Conservation (phyloP, 2,888 invertebrate genomes). For the Keiferia lycopersicella region DNA sequence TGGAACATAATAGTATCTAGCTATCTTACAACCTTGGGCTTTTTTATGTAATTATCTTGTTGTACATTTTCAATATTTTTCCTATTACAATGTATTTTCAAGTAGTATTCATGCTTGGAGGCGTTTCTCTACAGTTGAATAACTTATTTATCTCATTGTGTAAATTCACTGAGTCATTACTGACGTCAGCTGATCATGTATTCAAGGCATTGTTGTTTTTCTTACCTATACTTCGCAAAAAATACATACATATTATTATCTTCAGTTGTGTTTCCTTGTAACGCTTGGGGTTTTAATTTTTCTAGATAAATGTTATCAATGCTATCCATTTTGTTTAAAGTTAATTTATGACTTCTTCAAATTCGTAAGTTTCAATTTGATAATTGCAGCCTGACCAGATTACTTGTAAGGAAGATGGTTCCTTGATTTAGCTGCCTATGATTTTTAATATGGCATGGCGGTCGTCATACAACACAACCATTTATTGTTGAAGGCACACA, state of each 20-base stretch:
- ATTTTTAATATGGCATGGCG: no score
- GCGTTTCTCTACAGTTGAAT: constrained; percentile 17
- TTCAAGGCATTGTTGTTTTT: constrained; percentile 14
- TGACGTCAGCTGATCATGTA: constrained; percentile 17
- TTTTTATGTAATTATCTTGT: no score
- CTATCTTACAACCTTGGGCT: no score
- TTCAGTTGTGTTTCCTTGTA: not conserved
- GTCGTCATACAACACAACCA: no score
- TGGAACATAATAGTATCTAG: no score
- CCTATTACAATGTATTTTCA: not conserved
- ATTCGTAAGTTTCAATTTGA: no score
- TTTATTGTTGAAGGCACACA: no score
- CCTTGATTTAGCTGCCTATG: no score
- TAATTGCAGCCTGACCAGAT: no score
- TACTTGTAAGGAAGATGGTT: no score
- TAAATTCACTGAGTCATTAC: constrained; percentile 18
- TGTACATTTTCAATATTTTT: not conserved
- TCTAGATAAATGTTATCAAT: not conserved
- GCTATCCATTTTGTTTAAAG: no score
- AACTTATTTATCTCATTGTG: constrained; percentile 20
- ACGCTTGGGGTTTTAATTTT: not conserved
- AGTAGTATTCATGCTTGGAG: not conserved
- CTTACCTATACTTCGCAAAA: constrained; percentile 17
- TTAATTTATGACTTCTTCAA: no score
- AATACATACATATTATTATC: not conserved